Percentiles rank a stretch among this genome's conserved stretches.
Evolutionary conservation across 1,140 invertebrate species (phyloP).

Genomic region (Dendrolimus punctatus): DNA sequence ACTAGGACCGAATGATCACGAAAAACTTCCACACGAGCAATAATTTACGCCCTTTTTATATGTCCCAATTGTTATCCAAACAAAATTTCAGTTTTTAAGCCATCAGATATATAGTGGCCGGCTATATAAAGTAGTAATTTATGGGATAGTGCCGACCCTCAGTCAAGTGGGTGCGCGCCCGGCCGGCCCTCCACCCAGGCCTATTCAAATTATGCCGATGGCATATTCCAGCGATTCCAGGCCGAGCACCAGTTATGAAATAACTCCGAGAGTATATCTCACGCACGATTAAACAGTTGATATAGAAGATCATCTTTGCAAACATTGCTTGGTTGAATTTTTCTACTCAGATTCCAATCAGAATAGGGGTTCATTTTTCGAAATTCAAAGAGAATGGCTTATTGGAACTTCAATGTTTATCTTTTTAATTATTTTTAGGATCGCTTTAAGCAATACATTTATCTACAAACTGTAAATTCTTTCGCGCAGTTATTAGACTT

Average conservation of each 20-base stretch:
- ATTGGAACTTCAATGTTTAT: no score
- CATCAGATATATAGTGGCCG: constrained; percentile 20
- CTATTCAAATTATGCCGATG: constrained; percentile 37
- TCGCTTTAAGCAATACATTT: no score
- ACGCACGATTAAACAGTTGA: constrained; percentile 27
- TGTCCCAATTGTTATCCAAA: no score
- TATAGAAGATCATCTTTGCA: constrained; percentile 10
- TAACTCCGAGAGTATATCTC: constrained; percentile 30
- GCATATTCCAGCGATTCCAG: constrained; percentile 20
- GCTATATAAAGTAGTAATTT: constrained; percentile 39
- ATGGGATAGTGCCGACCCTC: constrained; percentile 32
- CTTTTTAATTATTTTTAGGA: no score
- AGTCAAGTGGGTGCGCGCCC: constrained; percentile 20
- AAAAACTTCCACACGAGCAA: no score
- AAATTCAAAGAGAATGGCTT: neutral
- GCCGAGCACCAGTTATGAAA: constrained; percentile 18
- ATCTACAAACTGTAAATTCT: no score
- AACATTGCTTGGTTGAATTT: no score
- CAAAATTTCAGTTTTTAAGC: neutral
- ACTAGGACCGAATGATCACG: no score
- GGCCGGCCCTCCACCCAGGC: constrained; percentile 17
- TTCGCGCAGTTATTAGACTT: no score
- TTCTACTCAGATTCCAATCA: no score
- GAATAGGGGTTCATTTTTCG: neutral
- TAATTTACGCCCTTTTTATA: no score